phyloP scores from a whole-genome alignment of 1,140 invertebrate genomes.

The Meloidogyne exigua region DNA sequence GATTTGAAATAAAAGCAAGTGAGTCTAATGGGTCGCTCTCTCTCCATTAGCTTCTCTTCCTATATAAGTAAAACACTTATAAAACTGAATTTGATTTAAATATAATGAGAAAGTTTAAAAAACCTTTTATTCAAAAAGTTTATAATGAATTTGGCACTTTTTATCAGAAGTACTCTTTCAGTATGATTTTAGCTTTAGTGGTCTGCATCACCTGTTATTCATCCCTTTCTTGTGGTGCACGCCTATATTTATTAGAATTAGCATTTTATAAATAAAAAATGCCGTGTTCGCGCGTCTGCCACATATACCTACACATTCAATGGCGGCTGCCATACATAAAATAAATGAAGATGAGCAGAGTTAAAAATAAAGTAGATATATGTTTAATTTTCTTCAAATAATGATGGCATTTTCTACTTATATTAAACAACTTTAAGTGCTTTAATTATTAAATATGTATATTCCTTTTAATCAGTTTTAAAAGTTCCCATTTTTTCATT shows the following conservation, averaged over 20 bases:
- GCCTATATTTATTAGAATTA: neutral
- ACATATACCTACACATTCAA: neutral
- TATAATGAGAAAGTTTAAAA: no score
- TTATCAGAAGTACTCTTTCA: no score
- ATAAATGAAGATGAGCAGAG: neutral
- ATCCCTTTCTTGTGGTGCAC: neutral
- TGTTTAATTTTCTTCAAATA: neutral
- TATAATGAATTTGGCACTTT: no score
- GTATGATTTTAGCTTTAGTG: neutral
- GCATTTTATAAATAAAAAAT: neutral
- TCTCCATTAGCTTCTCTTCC: no score
- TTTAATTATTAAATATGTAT: no score
- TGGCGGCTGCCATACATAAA: neutral
- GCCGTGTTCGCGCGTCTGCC: neutral
- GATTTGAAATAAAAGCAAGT: no score
- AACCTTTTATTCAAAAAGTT: no score
- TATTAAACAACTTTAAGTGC: neutral
- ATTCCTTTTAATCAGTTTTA: no score
- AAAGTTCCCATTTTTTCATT: no score
- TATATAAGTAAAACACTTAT: no score
- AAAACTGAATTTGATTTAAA: no score
- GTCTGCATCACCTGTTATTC: neutral
- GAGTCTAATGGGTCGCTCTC: no score
- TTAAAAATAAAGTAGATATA: neutral
- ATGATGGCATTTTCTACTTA: neutral